A percentile compares a stretch with the other conserved stretches of the same genome.
Evolutionary conservation across 2,888 invertebrate genomes (phyloP).

Genomic region (Mesoligia furuncula): DNA sequence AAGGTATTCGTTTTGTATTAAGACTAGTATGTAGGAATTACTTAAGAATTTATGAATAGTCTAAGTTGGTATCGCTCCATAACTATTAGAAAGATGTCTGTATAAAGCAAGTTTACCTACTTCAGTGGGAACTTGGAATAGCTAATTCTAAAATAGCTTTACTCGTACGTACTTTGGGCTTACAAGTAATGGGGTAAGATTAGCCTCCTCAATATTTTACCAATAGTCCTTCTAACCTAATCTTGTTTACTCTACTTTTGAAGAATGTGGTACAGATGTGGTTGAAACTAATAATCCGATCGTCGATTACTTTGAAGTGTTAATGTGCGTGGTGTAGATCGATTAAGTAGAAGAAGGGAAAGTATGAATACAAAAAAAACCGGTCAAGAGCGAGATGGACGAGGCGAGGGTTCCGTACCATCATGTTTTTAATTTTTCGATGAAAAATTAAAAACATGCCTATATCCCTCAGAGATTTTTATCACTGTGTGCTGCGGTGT

Average conservation of each 20-base stretch:
- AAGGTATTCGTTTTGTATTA: neutral
- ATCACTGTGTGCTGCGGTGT: no score
- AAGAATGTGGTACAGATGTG: conserved; percentile 46
- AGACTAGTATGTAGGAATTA: neutral
- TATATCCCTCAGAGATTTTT: no score
- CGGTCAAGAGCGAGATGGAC: no score
- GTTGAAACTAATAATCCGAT: conserved; percentile 8
- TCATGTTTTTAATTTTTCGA: no score
- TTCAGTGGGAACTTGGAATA: neutral
- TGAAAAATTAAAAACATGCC: no score
- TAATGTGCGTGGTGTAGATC: conserved; percentile 3
- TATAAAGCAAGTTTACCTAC: no score
- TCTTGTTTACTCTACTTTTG: conserved; percentile 14
- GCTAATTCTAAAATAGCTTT: conserved; percentile 12
- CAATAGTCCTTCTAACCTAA: conserved; percentile 12
- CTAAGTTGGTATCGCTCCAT: neutral
- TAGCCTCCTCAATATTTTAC: conserved; percentile 1
- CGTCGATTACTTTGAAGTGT: conserved; percentile 24
- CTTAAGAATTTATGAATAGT: neutral
- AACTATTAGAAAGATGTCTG: neutral
- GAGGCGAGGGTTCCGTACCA: no score
- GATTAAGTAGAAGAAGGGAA: neutral
- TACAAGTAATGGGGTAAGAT: conserved; percentile 10
- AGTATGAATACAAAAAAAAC: neutral
- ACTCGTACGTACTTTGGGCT: conserved; percentile 20